Percentiles rank a stretch among this genome's conserved stretches.
Conservation (phyloP, 2,888 invertebrate species). For the Troglohyphantes excavatus region DNA sequence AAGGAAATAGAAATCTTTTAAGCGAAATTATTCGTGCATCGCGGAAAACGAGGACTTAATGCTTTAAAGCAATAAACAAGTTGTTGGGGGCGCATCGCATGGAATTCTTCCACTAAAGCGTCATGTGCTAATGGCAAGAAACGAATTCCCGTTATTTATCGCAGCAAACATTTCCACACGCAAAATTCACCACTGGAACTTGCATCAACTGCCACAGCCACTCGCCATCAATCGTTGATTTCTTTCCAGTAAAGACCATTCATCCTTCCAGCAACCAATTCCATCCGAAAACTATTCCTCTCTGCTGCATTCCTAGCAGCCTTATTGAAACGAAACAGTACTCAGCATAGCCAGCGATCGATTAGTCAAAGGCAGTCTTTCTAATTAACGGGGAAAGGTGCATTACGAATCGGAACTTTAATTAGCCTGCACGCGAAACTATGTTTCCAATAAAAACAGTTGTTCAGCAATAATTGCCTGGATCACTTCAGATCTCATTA, state of each 20-base stretch:
- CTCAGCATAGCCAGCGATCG: conserved; percentile 38
- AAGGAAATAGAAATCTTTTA: too few relatives aligned
- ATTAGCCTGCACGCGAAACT: conserved; percentile 70
- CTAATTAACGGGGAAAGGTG: conserved; percentile 73
- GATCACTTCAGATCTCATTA: conserved; percentile 71
- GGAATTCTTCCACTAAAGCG: background rate
- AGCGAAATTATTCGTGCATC: too few relatives aligned
- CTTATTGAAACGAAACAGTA: conserved; percentile 66
- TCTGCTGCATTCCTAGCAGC: conserved; percentile 49
- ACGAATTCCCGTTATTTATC: background rate
- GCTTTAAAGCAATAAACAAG: too few relatives aligned
- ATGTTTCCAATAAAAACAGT: conserved; percentile 74
- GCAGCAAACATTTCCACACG: background rate
- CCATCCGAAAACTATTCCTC: conserved; percentile 61
- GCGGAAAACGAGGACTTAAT: too few relatives aligned
- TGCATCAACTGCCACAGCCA: conserved; percentile 33
- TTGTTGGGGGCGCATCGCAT: too few relatives aligned
- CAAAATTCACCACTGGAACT: conserved; percentile 1
- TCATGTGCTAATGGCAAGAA: background rate
- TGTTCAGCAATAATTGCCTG: conserved; percentile 72
- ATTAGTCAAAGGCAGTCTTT: conserved; percentile 70
- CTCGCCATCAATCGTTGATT: conserved; percentile 54
- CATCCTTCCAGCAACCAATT: conserved; percentile 59
- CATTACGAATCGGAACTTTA: conserved; percentile 73
- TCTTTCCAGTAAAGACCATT: conserved; percentile 64